These are phyloP conservation scores for Nowickia ferox DNA, from an alignment of 2,888 invertebrate genomes.

Conservation along the genomic window DNA sequence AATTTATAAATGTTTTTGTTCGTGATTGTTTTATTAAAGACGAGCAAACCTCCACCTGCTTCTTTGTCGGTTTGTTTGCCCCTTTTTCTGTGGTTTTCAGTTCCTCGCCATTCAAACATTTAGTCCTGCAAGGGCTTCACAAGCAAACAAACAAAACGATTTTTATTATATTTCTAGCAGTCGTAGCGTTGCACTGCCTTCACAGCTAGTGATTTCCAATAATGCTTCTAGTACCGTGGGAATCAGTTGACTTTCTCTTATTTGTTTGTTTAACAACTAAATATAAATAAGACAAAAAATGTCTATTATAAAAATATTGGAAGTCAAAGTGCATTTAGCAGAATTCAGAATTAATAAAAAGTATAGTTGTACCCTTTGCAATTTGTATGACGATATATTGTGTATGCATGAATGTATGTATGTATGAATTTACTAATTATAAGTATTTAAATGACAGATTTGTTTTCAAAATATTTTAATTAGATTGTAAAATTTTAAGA, in stretches of 20 bases:
- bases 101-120: slow-evolving; percentile 8
- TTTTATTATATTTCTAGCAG: slow-evolving; percentile 1
- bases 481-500: no score
- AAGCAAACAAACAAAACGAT: background rate
- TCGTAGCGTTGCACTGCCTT: slow-evolving; percentile 31
- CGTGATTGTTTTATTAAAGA: slow-evolving; percentile 59
- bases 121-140: slow-evolving; percentile 3
- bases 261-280: slow-evolving; percentile 52
- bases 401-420: no score
- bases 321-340: no score
- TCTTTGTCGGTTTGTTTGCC: slow-evolving; percentile 55
- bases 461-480: no score
- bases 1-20: slow-evolving; percentile 19
- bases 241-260: slow-evolving; percentile 58
- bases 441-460: no score
- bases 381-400: no score
- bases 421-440: no score
- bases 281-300: slow-evolving; percentile 1
- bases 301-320: background rate
- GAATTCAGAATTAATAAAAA: no score
- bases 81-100: slow-evolving; percentile 23
- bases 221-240: slow-evolving; percentile 54
- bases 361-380: no score
- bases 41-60: slow-evolving; percentile 62
- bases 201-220: slow-evolving; percentile 30